Base-by-base conservation (phyloP, 2,888 invertebrate genomes). In the Sabatieria punctata region DNA sequence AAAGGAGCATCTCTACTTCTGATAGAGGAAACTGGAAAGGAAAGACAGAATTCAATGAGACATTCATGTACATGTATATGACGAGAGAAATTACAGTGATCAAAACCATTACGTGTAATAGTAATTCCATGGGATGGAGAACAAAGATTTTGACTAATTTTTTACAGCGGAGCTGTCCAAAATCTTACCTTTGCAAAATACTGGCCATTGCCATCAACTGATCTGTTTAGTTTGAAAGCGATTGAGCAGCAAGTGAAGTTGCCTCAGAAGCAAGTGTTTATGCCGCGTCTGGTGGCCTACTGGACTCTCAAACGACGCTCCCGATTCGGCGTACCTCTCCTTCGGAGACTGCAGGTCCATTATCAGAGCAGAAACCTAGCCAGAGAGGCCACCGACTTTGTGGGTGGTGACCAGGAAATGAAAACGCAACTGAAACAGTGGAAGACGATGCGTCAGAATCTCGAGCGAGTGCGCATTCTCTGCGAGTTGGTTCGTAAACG, bases 221-320 rank as follows among this genome's bases (percentile, higher is more conserved):
- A 22, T 18, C 2, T 40, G 41, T 53, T 2, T 24, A 52, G 48
- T 19, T 19, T 52, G 18, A 38, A 49, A 37, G 33, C 23, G 15
- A 47, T 52, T 4, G 42, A 25, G 19, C 24, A 18, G 3, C 33
- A 36, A 2, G 38, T 41, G 35, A 24, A 26, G 3, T 30, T 47
- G 19, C 18, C 33, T 13, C 40, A 27, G 2, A 18, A n/a, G 18
- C 37, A 21, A 25, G 4, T 47, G 39, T 48, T 57, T 58, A 79
- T 93, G 58, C 82, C 83, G 63, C 74, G 86, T 2, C 72, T 97
- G 15, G 78, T 93, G 46, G 84, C 88, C 1, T 97, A 93, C 64
- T 97, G 97, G 97, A 93, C 88, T 2, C 71, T 95, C 38, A 97
- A 97, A 67, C 71, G 97, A 1, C 86, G 89, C 63, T 82, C 82